Evolutionary conservation across 1,140 invertebrate species (phyloP).

Genomic region (Drosophila rufa): DNA sequence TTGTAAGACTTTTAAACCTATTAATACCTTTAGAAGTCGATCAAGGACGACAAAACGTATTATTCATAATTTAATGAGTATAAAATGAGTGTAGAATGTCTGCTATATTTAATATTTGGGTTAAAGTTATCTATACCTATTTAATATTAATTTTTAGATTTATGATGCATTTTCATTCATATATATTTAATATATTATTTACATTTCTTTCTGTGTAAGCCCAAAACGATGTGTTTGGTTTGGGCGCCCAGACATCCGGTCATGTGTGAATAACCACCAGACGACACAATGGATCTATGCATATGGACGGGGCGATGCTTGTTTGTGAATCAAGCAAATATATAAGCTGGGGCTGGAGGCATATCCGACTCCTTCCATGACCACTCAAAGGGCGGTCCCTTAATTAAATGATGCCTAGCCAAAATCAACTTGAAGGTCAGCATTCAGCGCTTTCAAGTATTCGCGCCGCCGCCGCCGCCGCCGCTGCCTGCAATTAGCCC

Average conservation of each 20-base stretch:
- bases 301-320: conserved; percentile 5
- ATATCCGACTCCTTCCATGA: background rate
- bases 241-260: conserved; percentile 33
- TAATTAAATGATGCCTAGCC: conserved; percentile 69
- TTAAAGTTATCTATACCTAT: no score
- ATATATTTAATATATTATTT: no score
- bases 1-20: no score
- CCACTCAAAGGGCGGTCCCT: conserved; percentile 19
- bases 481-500: conserved; percentile 59
- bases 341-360: background rate
- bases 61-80: no score
- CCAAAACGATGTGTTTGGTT: conserved; percentile 58
- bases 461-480: conserved; percentile 21
- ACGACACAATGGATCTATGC: conserved; percentile 26
- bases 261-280: conserved; percentile 39
- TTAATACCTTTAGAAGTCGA: no score
- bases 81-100: no score
- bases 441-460: conserved; percentile 53
- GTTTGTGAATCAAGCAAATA: background rate
- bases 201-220: background rate
- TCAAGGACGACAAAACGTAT: no score
- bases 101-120: no score
- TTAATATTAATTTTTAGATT: no score
- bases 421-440: conserved; percentile 76
- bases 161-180: background rate